These are phyloP conservation scores for Tromatobia lineatoria DNA, from an alignment of 2,888 invertebrate species.

Conservation along the genomic window DNA sequence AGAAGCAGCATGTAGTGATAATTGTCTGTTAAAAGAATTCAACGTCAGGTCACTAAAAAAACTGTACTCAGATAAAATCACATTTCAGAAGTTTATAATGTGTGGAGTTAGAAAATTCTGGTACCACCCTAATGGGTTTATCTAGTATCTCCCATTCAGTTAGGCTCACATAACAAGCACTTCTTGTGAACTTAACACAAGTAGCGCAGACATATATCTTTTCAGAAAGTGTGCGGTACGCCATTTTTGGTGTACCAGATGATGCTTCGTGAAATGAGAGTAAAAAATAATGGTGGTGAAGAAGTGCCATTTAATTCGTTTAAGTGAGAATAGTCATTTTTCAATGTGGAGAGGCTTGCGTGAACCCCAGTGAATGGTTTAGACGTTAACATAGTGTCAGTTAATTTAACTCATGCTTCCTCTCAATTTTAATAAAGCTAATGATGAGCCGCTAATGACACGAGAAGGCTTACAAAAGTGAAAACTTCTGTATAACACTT, in stretches of 20 bases:
- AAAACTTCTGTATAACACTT: slow-evolving; percentile 15
- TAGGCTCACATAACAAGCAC: neutral
- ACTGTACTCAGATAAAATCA: no score
- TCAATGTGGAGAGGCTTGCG: neutral
- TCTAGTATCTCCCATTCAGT: neutral
- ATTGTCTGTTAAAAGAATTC: no score
- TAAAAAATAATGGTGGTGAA: neutral
- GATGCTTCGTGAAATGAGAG: neutral
- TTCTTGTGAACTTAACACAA: neutral
- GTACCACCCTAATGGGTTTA: neutral
- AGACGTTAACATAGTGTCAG: slow-evolving; percentile 17
- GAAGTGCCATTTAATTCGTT: neutral
- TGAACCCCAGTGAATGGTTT: neutral
- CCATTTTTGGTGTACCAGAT: neutral
- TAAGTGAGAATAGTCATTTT: neutral
- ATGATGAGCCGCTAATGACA: slow-evolving; percentile 29
- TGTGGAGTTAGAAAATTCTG: no score
- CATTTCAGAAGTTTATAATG: no score
- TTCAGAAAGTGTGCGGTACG: neutral
- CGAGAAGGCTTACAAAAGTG: neutral
- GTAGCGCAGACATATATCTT: neutral
- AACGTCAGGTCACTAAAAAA: no score
- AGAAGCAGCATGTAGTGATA: no score
- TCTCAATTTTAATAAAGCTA: slow-evolving; percentile 14
- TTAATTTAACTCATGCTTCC: slow-evolving; percentile 22